Percentiles rank a stretch among this genome's conserved stretches.
phyloP scores from a whole-genome alignment of 2,888 invertebrate species.

The Alloplasta piceator region DNA sequence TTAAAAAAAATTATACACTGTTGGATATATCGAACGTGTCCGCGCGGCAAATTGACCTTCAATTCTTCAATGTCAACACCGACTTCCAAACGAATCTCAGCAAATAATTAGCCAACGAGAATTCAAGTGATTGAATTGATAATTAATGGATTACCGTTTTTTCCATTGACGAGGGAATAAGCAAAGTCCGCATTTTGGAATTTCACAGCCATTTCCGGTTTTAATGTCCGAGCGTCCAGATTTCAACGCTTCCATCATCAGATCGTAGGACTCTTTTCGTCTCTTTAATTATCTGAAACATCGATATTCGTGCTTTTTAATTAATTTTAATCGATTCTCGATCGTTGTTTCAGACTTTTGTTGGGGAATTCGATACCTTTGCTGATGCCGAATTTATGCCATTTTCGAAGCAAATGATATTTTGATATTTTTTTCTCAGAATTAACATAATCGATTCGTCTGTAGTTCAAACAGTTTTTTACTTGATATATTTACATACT shows the following conservation, averaged over 20 bases:
- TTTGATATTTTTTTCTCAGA: no score
- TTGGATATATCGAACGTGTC: conserved; percentile 55
- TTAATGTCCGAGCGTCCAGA: conserved; percentile 74
- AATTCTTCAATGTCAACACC: conserved; percentile 41
- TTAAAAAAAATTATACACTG: conserved; percentile 65
- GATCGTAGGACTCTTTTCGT: conserved; percentile 2
- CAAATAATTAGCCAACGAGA: background rate
- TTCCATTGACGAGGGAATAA: conserved; percentile 38
- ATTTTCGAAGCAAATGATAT: no score
- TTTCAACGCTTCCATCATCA: conserved; percentile 69
- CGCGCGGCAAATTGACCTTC: conserved; percentile 42
- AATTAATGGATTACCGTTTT: conserved; percentile 4
- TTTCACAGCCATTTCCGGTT: conserved; percentile 16
- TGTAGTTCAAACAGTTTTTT: no score
- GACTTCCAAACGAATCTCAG: conserved; percentile 37
- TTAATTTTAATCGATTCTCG: background rate
- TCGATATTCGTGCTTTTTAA: no score
- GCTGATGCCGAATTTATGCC: conserved; percentile 39
- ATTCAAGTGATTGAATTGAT: background rate
- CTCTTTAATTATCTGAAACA: conserved; percentile 26
- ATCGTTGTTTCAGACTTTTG: background rate
- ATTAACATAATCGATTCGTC: no score
- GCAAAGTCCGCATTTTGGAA: conserved; percentile 33
- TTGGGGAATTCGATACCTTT: conserved; percentile 37
- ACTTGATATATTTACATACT: no score